Evolutionary conservation across 2,113 vertebrate genomes (phyloP).

Genomic region (Leptocoma aspasia): DNA sequence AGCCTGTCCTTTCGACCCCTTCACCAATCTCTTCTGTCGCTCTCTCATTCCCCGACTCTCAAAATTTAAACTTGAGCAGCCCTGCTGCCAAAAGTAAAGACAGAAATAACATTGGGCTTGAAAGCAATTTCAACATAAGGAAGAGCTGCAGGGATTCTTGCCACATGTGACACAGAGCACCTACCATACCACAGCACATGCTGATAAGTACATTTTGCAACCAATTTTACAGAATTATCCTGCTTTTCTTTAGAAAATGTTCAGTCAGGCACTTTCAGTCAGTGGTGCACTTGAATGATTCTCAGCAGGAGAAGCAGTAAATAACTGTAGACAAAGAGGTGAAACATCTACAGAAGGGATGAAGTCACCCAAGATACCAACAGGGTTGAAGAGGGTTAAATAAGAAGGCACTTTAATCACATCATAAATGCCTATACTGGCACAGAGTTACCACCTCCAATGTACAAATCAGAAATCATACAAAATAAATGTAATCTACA

Average conservation of each 20-base stretch:
- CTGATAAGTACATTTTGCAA: neutral
- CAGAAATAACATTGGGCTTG: neutral
- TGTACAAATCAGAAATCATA: neutral
- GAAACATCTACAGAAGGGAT: neutral
- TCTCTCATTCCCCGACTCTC: neutral
- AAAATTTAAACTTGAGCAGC: neutral
- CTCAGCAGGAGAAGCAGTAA: neutral
- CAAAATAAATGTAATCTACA: accelerated
- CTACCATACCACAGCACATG: accelerated
- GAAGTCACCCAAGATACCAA: neutral
- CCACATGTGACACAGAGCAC: neutral
- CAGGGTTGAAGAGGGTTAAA: neutral
- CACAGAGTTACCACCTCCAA: neutral
- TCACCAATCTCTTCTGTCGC: neutral
- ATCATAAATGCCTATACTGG: neutral
- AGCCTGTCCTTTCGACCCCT: slow-evolving; percentile 19
- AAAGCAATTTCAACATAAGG: neutral
- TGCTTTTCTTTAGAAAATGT: neutral
- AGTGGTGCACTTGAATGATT: neutral
- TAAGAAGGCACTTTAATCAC: neutral
- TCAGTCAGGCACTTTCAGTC: neutral
- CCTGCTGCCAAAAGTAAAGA: slow-evolving; percentile 14
- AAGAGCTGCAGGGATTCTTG: neutral
- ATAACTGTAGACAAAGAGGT: neutral
- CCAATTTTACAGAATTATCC: neutral